Percentiles rank a stretch among this genome's conserved stretches.
phyloP scores from a whole-genome alignment of 2,797 vertebrate species.

The Lithobates pipiens region DNA sequence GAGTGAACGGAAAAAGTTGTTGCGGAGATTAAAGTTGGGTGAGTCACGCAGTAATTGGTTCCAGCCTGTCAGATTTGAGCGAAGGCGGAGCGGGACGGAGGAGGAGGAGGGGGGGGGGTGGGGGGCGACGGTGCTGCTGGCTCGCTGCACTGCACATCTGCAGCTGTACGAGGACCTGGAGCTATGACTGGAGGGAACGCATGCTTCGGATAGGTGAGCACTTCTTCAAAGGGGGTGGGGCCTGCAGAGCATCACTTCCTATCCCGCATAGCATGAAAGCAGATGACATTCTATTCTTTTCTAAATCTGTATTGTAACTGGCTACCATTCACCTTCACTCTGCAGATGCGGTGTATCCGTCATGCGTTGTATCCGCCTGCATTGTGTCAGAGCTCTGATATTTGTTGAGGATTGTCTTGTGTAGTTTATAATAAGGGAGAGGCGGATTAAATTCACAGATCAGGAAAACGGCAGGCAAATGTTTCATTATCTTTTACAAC shows the following conservation, averaged over 20 bases:
- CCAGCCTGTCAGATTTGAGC: neutral
- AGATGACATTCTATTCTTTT: too few relatives aligned
- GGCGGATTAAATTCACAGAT: neutral
- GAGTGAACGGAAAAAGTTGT: neutral
- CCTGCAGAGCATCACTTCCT: slow-evolving; percentile 9
- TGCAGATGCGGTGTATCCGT: neutral
- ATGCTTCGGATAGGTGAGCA: neutral
- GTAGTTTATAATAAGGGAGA: neutral
- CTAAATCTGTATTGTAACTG: neutral
- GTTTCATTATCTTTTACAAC: too few relatives aligned
- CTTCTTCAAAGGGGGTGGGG: neutral
- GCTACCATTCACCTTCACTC: neutral
- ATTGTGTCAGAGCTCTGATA: neutral
- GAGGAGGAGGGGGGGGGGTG: neutral
- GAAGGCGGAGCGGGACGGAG: neutral
- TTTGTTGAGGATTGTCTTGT: neutral
- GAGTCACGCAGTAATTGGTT: slow-evolving; percentile 49
- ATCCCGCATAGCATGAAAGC: neutral
- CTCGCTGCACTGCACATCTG: slow-evolving; percentile 15
- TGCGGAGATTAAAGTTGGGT: neutral
- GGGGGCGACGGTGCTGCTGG: neutral
- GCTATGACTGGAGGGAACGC: neutral
- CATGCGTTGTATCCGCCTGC: too few relatives aligned
- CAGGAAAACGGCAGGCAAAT: too few relatives aligned
- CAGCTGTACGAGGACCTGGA: neutral